A percentile compares a stretch with the other conserved stretches of the same genome.
These are phyloP conservation scores for Oxyruncus cristatus DNA, from an alignment of 2,113 vertebrate genomes.

Conservation along the genomic window DNA sequence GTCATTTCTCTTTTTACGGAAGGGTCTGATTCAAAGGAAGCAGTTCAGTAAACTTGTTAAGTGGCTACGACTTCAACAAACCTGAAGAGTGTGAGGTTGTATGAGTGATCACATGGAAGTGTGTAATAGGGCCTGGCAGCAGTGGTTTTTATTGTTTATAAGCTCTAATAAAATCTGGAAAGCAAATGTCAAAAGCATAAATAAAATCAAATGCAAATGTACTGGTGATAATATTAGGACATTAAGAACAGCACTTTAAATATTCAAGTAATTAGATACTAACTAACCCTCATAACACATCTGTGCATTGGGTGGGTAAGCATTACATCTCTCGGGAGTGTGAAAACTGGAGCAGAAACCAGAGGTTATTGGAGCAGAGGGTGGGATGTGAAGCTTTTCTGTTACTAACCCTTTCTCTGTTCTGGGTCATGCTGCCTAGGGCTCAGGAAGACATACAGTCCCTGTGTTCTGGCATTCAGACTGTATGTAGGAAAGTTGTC, in stretches of 20 bases:
- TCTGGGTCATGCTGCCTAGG: background rate
- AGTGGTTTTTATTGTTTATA: background rate
- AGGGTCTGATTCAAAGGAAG: background rate
- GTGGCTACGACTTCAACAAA: background rate
- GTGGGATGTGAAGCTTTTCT: background rate
- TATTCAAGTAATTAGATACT: background rate
- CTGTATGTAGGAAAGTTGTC: background rate
- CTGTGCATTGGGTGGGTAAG: background rate
- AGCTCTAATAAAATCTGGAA: background rate
- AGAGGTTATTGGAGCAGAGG: background rate
- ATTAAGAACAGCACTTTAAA: background rate
- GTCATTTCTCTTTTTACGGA: background rate
- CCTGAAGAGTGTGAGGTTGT: background rate
- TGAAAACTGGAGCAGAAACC: background rate
- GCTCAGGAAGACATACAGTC: background rate
- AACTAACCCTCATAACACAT: background rate
- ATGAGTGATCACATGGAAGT: background rate
- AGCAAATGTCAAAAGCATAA: slow-evolving; percentile 9
- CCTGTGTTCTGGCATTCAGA: background rate
- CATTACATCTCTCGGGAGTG: background rate
- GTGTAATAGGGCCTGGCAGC: background rate
- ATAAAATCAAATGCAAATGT: background rate
- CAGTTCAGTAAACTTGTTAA: background rate
- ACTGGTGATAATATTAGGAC: background rate
- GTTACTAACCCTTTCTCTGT: background rate